phyloP scores from a whole-genome alignment of 2,888 invertebrate species.

The Plemyria rubiginata region DNA sequence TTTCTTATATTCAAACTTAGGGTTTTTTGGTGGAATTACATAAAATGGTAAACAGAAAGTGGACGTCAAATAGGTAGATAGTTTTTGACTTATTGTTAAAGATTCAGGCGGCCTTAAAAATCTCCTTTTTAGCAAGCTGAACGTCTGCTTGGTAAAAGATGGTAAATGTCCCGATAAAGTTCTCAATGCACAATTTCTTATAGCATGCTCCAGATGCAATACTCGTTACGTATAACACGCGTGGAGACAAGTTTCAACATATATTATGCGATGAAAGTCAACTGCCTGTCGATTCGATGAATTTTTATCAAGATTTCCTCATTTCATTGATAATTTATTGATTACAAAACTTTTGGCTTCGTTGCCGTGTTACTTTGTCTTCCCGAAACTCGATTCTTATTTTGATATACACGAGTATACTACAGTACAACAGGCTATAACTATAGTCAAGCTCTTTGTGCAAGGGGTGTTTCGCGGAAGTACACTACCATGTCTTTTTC shows the following conservation, averaged over 20 bases:
- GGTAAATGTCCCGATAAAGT: constrained; percentile 8
- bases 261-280: constrained; percentile 19
- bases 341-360: not conserved
- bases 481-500: too few relatives aligned
- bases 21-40: too few relatives aligned
- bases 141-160: not conserved
- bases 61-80: not conserved
- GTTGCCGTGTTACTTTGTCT: not conserved
- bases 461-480: too few relatives aligned
- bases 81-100: not conserved
- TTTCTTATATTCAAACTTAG: too few relatives aligned
- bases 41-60: not conserved
- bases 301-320: constrained; percentile 21
- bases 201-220: constrained; percentile 36
- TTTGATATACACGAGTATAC: too few relatives aligned
- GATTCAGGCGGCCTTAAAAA: not conserved
- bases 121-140: not conserved
- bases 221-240: constrained; percentile 31
- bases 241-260: constrained; percentile 33
- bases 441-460: too few relatives aligned
- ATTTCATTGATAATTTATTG: constrained; percentile 14
- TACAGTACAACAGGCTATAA: too few relatives aligned
- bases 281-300: constrained; percentile 9
- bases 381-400: not conserved
- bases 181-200: constrained; percentile 28